Conservation (phyloP, 2,113 vertebrate species). For the Brachypodius melanocephalos region DNA sequence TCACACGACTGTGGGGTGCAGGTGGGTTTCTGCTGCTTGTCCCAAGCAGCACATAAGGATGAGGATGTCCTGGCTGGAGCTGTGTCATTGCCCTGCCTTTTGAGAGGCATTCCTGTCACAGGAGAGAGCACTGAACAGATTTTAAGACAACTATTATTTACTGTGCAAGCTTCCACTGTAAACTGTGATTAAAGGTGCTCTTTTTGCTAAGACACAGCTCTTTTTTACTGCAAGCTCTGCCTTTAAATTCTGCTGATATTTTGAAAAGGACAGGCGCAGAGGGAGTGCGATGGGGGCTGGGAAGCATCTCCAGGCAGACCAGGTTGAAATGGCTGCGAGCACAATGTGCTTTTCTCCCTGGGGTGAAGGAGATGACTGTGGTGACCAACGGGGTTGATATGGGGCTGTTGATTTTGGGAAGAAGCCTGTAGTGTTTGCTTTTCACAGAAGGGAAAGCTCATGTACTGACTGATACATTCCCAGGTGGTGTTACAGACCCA, state of each 20-base stretch:
- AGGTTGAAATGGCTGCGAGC: not conserved
- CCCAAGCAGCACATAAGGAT: not conserved
- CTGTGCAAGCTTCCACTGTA: not conserved
- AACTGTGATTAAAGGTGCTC: conserved; percentile 50
- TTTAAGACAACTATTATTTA: conserved; percentile 30
- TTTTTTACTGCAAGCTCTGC: conserved; percentile 58
- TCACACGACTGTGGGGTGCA: fast-evolving
- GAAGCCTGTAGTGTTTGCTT: not conserved
- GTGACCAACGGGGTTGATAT: not conserved
- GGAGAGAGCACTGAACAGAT: not conserved
- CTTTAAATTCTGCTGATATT: conserved; percentile 56
- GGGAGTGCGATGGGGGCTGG: not conserved
- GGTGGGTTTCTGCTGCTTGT: not conserved
- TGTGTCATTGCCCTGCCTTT: not conserved
- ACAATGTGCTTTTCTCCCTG: not conserved
- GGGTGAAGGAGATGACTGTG: not conserved
- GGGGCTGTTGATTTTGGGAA: not conserved
- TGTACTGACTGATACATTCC: not conserved
- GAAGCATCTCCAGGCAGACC: not conserved
- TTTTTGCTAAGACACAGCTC: conserved; percentile 36
- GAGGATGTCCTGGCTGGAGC: not conserved
- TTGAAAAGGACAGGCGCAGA: not conserved
- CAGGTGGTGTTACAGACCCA: not conserved
- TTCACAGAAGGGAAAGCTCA: not conserved
- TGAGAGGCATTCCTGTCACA: not conserved